Evolutionary conservation across 2,797 vertebrate genomes (phyloP), one percentile per base, ranked within the genome.

Genomic region (Mareca strepera): DNA sequence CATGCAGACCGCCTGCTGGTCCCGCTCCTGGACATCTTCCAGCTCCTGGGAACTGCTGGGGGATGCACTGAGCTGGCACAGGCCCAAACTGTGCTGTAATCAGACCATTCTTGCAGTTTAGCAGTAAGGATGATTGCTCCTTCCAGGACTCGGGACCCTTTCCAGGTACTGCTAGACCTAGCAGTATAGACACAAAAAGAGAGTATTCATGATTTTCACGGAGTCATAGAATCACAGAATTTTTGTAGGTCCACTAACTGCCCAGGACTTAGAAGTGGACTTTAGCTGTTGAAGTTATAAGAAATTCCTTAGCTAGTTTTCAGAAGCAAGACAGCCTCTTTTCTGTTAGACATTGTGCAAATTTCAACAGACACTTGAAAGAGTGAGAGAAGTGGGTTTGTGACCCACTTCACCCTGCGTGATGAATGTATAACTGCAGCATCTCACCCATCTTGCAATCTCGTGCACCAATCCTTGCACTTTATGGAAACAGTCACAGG

Each of bases 381-480:
- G 5, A 83, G 35, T 17, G 66, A 70, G 69, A 37, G 7, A 33
- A 0, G 2, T 5, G 15, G 28, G 20, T 12, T 48, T 48, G 46
- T 23, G 46, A 48, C 46, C 46, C 46, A 48, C 22, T 48, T 23
- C 12, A 48, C 22, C 9, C 22, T 2, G 1, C 0, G 1, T 37
- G 52, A 52, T 33, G 58, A 82, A 35, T 7, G 7, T 2, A 16
- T 4, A 72, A 13, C 12, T 0, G 1, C 2, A 9, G 39, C 31
- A 52, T 46, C 17, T 86, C 52, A 73, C 9, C 15, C 55, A 59
- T 35, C 8, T 50, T 56, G 43, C 9, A 2, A 11, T 56, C 35
- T 29, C 12, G 3, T 31, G 28, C 0, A 0, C 10, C 1, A 2
- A 16, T 14, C 55, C n/a, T 81, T 73, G 41, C 8, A 9, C 15